Percentiles rank a stretch among this genome's conserved stretches.
phyloP scores from a whole-genome alignment of 2,113 vertebrate species.

The Ctenodactylus gundi region DNA sequence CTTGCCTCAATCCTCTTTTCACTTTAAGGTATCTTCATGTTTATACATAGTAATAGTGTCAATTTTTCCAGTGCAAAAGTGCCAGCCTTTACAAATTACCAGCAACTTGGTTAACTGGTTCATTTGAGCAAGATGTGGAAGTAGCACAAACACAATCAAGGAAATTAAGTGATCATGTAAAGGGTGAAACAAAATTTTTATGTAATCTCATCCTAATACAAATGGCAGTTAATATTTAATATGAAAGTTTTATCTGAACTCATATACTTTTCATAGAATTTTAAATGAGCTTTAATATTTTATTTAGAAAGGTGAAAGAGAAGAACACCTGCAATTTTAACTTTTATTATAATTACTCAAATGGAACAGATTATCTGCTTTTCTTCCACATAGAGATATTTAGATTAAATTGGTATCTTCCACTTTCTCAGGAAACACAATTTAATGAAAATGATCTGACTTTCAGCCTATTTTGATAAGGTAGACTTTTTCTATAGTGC shows the following conservation, averaged over 20 bases:
- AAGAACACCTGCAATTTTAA: neutral
- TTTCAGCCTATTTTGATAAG: neutral
- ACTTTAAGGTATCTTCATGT: neutral
- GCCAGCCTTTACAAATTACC: neutral
- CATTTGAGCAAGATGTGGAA: neutral
- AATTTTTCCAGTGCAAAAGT: neutral
- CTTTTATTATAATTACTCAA: neutral
- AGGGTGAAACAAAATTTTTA: neutral
- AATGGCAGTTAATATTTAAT: neutral
- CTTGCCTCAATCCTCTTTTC: neutral
- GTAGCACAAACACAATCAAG: neutral
- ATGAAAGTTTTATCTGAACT: neutral
- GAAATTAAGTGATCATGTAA: neutral
- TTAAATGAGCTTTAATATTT: slow-evolving; percentile 39
- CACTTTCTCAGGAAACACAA: slow-evolving; percentile 12
- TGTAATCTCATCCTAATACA: neutral
- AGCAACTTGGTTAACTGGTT: neutral
- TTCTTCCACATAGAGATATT: neutral
- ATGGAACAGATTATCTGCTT: neutral
- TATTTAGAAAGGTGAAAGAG: neutral
- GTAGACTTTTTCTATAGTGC: neutral
- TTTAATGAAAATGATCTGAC: slow-evolving; percentile 6
- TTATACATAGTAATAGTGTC: neutral
- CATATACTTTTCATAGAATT: neutral
- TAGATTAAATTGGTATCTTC: slow-evolving; percentile 10